phyloP scores from a whole-genome alignment of 2,113 vertebrate species.

The Raja brachyura region DNA sequence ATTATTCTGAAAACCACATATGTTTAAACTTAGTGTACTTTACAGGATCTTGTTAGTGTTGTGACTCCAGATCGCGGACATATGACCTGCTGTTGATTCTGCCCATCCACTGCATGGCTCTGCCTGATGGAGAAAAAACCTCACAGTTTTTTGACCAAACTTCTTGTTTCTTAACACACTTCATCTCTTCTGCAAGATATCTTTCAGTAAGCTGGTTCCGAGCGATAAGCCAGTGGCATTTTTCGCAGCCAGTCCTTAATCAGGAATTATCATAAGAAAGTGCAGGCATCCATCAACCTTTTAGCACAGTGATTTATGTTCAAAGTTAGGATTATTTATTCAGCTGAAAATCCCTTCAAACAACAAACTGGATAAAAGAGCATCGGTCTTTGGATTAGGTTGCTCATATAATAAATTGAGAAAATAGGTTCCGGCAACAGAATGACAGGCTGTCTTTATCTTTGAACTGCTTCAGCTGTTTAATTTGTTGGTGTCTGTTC shows the following conservation, averaged over 20 bases:
- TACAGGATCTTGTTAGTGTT: neutral
- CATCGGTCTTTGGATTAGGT: conserved; percentile 49
- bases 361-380: conserved; percentile 70
- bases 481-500: conserved; percentile 56
- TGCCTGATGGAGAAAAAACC: neutral
- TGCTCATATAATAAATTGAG: conserved; percentile 64
- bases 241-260: conserved; percentile 63
- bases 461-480: conserved; percentile 48
- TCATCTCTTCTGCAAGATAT: conserved; percentile 24
- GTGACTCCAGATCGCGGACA: neutral
- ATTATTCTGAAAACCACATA: neutral
- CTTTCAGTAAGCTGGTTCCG: conserved; percentile 59
- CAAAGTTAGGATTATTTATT: conserved; percentile 93
- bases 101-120: neutral
- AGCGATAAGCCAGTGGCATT: conserved; percentile 87
- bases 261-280: conserved; percentile 87
- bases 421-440: conserved; percentile 52
- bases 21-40: neutral
- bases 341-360: conserved; percentile 94
- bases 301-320: conserved; percentile 78
- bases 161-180: conserved; percentile 15
- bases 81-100: conserved; percentile 6
- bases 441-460: conserved; percentile 58
- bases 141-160: conserved; percentile 5
- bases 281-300: conserved; percentile 68